Evolutionary conservation across 1,140 invertebrate species (phyloP).

Genomic region (Pseudomyrmex flavicornis): DNA sequence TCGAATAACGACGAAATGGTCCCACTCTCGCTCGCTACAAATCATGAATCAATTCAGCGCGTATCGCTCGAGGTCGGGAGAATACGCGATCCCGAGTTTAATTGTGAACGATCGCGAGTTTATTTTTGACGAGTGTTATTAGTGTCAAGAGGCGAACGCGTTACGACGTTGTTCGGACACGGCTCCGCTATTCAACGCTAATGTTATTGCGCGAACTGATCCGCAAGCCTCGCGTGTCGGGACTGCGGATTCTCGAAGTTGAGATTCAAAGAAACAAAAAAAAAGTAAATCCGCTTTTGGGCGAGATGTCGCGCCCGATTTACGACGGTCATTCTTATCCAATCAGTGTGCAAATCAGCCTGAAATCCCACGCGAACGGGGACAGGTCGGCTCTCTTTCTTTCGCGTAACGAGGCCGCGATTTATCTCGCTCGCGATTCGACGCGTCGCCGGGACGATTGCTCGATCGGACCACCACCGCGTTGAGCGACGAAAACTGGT

Average conservation of each 20-base stretch:
- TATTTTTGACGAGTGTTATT: slow-evolving; percentile 42
- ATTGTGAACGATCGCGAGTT: slow-evolving; percentile 40
- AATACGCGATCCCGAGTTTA: slow-evolving; percentile 36
- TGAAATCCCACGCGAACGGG: slow-evolving; percentile 35
- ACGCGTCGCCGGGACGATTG: neutral
- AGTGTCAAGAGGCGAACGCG: slow-evolving; percentile 30
- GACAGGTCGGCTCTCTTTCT: slow-evolving; percentile 30
- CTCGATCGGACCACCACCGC: slow-evolving; percentile 61
- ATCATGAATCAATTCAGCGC: slow-evolving; percentile 38
- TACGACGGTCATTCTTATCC: slow-evolving; percentile 7
- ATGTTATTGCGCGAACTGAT: slow-evolving; percentile 25
- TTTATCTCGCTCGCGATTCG: slow-evolving; percentile 61
- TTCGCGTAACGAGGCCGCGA: slow-evolving; percentile 56
- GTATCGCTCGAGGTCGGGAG: slow-evolving; percentile 33
- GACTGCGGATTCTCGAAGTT: neutral
- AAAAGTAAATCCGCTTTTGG: neutral
- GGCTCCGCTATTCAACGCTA: neutral
- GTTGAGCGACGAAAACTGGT: slow-evolving; percentile 66
- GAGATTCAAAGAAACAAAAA: neutral
- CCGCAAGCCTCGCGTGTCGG: neutral
- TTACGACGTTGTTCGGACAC: slow-evolving; percentile 8
- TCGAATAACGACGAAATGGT: neutral
- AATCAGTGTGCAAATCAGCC: neutral
- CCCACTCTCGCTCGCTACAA: neutral
- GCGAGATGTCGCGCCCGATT: neutral